A percentile compares a stretch with the other conserved stretches of the same genome.
These are phyloP conservation scores for Pristiophorus japonicus DNA, from an alignment of 2,113 vertebrate genomes.

Conservation along the genomic window DNA sequence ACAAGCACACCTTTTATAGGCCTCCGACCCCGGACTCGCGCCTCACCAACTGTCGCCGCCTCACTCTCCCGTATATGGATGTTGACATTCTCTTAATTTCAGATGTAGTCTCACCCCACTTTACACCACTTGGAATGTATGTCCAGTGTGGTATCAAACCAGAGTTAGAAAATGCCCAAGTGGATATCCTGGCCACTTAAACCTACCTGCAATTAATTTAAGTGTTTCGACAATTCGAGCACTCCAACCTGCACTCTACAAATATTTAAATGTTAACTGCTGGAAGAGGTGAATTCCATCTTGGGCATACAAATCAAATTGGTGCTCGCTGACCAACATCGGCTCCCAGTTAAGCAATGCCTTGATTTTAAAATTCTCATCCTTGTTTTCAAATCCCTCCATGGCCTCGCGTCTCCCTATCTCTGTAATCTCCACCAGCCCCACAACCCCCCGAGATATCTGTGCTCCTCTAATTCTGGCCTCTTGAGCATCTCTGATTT, in stretches of 20 bases:
- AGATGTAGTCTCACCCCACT: background rate
- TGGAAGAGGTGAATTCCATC: background rate
- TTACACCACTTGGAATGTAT: background rate
- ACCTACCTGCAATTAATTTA: background rate
- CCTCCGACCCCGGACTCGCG: no score
- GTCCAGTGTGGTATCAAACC: background rate
- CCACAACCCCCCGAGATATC: no score
- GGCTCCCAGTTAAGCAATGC: no score
- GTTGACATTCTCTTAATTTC: background rate
- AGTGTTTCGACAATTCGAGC: background rate
- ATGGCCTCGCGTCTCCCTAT: no score
- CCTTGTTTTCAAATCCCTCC: no score
- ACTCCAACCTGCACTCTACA: background rate
- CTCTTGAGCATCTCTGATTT: no score
- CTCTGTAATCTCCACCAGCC: no score
- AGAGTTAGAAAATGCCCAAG: background rate
- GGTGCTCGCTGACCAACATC: background rate
- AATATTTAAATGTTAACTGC: background rate
- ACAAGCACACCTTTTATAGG: no score
- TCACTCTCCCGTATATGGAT: background rate
- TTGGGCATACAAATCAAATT: background rate
- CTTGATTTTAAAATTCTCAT: no score
- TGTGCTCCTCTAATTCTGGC: no score
- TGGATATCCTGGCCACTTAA: background rate
- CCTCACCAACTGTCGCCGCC: no score